These are phyloP conservation scores for Sylvilagus floridanus DNA, from an alignment of 2,797 vertebrate genomes.

Conservation along the genomic window DNA sequence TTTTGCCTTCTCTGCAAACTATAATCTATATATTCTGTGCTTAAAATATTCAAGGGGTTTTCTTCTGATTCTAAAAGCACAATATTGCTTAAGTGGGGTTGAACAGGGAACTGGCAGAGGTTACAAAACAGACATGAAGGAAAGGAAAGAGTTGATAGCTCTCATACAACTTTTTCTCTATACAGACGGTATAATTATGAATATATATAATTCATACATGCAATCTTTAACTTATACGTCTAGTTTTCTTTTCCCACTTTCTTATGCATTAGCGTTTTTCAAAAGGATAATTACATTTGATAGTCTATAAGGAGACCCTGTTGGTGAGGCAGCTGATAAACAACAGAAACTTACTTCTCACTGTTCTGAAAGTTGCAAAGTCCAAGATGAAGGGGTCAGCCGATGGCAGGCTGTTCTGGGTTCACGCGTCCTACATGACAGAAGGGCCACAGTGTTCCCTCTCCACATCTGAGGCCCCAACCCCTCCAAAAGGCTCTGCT, in stretches of 20 bases:
- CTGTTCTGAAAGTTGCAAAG: neutral
- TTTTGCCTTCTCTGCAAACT: slow-evolving; percentile 52
- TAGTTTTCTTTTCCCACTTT: neutral
- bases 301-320: neutral
- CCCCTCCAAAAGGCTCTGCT: neutral
- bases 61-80: neutral
- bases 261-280: slow-evolving; percentile 20
- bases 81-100: neutral
- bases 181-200: neutral
- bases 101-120: neutral
- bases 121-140: slow-evolving; percentile 5
- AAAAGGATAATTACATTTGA: neutral
- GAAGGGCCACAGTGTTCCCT: rapidly evolving
- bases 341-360: neutral
- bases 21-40: neutral
- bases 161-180: neutral
- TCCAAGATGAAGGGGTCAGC: neutral
- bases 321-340: neutral
- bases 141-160: neutral
- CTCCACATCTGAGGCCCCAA: neutral
- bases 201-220: neutral
- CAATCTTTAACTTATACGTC: neutral
- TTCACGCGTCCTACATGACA: neutral
- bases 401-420: too few relatives aligned
- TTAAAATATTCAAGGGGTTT: slow-evolving; percentile 14